Evolutionary conservation across 1,140 invertebrate species (phyloP).

Genomic region (Alviniconcha marisindica): DNA sequence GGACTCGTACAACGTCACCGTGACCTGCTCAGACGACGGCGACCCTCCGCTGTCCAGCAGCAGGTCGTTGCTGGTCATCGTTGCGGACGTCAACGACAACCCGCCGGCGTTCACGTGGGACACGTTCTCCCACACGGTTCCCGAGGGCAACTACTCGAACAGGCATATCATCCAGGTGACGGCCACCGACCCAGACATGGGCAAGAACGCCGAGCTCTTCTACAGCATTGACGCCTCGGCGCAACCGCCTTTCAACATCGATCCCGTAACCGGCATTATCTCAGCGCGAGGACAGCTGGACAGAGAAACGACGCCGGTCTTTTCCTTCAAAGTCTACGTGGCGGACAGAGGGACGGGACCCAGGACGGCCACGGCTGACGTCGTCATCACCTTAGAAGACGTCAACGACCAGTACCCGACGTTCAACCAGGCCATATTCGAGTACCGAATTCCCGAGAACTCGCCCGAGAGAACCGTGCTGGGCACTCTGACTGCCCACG

Average conservation of each 20-base stretch:
- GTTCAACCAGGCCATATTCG: constrained; percentile 78
- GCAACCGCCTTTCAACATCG: constrained; percentile 44
- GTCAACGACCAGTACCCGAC: constrained; percentile 94
- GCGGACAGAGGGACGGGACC: constrained; percentile 39
- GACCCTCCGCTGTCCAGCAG: constrained; percentile 70
- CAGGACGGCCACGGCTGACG: constrained; percentile 84
- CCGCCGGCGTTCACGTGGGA: constrained; percentile 47
- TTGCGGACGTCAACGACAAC: constrained; percentile 75
- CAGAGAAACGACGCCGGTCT: constrained; percentile 49
- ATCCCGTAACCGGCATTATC: constrained; percentile 54
- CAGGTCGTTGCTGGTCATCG: constrained; percentile 88
- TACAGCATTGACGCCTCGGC: constrained; percentile 44
- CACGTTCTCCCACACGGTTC: constrained; percentile 79
- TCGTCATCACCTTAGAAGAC: constrained; percentile 92
- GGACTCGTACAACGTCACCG: constrained; percentile 84
- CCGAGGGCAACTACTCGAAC: constrained; percentile 65
- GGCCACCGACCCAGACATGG: constrained; percentile 88
- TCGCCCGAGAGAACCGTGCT: constrained; percentile 41
- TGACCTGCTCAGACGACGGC: constrained; percentile 77
- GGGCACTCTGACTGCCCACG: constrained; percentile 78
- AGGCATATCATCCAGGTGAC: constrained; percentile 79
- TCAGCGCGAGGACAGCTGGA: constrained; percentile 48
- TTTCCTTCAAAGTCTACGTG: constrained; percentile 44
- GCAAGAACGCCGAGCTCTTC: constrained; percentile 79
- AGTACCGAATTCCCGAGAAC: constrained; percentile 59